Conservation (phyloP, 2,888 invertebrate species). For the Neoaliturus tenellus region DNA sequence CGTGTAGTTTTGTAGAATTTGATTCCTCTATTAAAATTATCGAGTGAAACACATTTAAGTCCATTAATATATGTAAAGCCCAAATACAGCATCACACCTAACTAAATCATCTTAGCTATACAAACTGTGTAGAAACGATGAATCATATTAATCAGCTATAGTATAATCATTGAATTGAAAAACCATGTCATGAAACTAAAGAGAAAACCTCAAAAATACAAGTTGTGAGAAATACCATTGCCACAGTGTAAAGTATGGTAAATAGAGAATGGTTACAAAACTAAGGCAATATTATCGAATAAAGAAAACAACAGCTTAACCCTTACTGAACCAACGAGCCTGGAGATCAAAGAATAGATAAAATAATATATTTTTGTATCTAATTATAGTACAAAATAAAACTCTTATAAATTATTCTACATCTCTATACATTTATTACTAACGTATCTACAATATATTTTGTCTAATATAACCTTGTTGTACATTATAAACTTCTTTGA, state of each 20-base stretch:
- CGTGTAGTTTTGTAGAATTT: neutral
- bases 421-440: slow-evolving; percentile 31
- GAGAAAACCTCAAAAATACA: neutral
- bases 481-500: slow-evolving; percentile 46
- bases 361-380: slow-evolving; percentile 44
- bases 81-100: neutral
- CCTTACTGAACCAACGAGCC: slow-evolving; percentile 35
- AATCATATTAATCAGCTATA: neutral
- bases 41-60: neutral
- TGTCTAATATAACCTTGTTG: slow-evolving; percentile 31
- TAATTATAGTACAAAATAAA: slow-evolving; percentile 44
- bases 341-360: slow-evolving; percentile 43
- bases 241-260: neutral
- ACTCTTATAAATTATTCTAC: slow-evolving; percentile 45
- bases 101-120: neutral
- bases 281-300: neutral
- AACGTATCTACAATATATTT: slow-evolving; percentile 44
- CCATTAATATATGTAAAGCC: neutral
- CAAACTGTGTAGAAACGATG: neutral
- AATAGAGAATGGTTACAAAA: neutral
- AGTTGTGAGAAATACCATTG: neutral
- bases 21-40: neutral
- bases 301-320: slow-evolving; percentile 31
- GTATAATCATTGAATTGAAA: neutral
- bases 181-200: slow-evolving; percentile 6